These are phyloP conservation scores for Beroe ovata DNA, from an alignment of 37 sponge, comb jelly and placozoan genomes.

Conservation along the genomic window DNA sequence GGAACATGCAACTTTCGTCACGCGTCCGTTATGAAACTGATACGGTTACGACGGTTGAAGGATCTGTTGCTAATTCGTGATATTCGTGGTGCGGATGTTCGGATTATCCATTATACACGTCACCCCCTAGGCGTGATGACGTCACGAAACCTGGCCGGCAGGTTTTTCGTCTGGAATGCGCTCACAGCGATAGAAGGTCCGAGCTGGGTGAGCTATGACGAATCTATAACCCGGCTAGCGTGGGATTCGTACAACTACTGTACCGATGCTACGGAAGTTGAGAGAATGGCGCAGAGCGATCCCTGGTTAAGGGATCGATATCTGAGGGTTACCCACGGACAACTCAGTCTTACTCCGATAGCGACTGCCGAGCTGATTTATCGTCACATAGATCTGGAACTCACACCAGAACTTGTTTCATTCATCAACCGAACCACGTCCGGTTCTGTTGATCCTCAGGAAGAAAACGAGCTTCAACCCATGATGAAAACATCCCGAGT, in stretches of 20 bases:
- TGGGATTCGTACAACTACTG: background rate
- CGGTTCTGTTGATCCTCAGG: background rate
- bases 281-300: background rate
- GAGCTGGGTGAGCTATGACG: background rate
- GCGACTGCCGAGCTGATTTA: background rate
- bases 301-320: constrained; percentile 11
- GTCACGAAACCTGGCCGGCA: background rate
- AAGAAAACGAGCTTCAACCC: background rate
- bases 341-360: background rate
- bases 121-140: background rate
- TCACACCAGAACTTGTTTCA: background rate
- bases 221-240: background rate
- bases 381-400: background rate
- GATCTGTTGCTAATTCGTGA: background rate
- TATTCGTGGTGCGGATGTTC: background rate
- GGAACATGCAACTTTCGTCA: background rate
- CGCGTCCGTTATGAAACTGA: background rate
- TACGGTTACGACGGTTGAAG: background rate
- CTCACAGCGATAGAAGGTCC: background rate
- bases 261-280: background rate
- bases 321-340: background rate
- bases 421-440: background rate
- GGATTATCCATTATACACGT: background rate
- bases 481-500: background rate
- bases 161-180: background rate